Evolutionary conservation across 1,140 invertebrate species (phyloP), one percentile per base, ranked within the genome.

Genomic region (Zaprionus africanus): DNA sequence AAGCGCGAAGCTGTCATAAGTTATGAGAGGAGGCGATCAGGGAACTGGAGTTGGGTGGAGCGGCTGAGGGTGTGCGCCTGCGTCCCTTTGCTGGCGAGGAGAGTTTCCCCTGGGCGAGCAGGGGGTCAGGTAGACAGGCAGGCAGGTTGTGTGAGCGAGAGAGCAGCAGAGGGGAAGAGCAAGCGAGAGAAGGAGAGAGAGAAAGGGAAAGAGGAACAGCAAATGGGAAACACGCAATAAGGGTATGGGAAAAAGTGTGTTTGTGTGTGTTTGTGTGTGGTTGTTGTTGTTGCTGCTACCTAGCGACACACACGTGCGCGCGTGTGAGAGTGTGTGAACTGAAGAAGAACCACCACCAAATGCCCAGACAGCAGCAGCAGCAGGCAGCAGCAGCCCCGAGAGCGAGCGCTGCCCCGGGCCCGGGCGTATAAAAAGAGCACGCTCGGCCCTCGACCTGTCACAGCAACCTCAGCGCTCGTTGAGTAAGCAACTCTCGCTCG

Each of bases 311-410:
- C 83, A 79, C 71, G 75, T 76, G 76, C 61, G 64, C 70, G 64
- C 60, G 61, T 63, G 59, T 26, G 51, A 31, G 67, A 31, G 67
- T 73, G 61, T 75, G 69, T 75, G 76, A 59, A 70, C 36, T 79
- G 85, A 90, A 82, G 85, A 90, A 90, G 85, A 90, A 90, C 85
- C 88, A 83, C 82, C 82, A 86, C 82, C 87, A 85, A 82, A 80
- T 76, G 68, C 60, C 26, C 51, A 57, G 78, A 31, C 38, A 56
- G 65, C 15, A 62, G 41, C 38, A 41, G 41, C 38, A 43, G n/a
- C n/a, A n/a, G n/a, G n/a, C n/a, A n/a, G 13, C 80, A 73, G 69
- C 62, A 76, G 68, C 63, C 67, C 49, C 73, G 71, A 57, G 63
- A 63, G 71, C n/a, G 67, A 59, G 71, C 19, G 63, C 65, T 19